These are phyloP conservation scores for Petrophora chlorosata DNA, from an alignment of 2,888 invertebrate genomes.

Conservation along the genomic window DNA sequence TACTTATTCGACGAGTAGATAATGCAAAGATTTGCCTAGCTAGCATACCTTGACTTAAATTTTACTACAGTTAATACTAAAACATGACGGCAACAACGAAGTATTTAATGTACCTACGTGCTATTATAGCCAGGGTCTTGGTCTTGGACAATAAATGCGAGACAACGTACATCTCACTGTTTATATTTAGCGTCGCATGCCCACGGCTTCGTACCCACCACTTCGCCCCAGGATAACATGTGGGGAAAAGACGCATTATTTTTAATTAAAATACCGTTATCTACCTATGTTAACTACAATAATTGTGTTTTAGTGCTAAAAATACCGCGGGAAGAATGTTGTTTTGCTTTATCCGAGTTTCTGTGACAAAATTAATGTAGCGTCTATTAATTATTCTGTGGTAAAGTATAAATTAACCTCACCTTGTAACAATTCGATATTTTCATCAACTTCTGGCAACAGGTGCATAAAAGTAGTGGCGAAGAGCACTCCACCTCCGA, in stretches of 20 bases:
- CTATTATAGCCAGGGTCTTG: slow-evolving; percentile 13
- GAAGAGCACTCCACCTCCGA: slow-evolving; percentile 92
- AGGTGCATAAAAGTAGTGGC: slow-evolving; percentile 93
- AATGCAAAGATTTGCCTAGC: no score
- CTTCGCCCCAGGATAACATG: slow-evolving; percentile 6
- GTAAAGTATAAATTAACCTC: slow-evolving; percentile 35
- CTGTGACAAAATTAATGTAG: background rate
- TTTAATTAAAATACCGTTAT: slow-evolving; percentile 9
- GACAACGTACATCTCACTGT: slow-evolving; percentile 7
- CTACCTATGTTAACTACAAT: slow-evolving; percentile 1
- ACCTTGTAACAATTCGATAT: slow-evolving; percentile 85
- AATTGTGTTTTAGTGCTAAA: slow-evolving; percentile 3
- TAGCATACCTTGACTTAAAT: no score
- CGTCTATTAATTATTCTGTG: background rate
- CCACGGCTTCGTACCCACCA: slow-evolving; percentile 17
- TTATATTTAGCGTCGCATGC: slow-evolving; percentile 21
- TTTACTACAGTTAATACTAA: no score
- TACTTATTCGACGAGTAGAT: no score
- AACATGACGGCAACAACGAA: background rate
- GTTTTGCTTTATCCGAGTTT: background rate
- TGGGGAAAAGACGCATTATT: slow-evolving; percentile 11
- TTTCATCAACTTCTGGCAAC: slow-evolving; percentile 90
- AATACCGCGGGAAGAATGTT: slow-evolving; percentile 2
- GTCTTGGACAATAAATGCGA: slow-evolving; percentile 14
- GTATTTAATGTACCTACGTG: background rate